phyloP scores from a whole-genome alignment of 64 coral and sea anemone genomes.

The Trachythela sp. region DNA sequence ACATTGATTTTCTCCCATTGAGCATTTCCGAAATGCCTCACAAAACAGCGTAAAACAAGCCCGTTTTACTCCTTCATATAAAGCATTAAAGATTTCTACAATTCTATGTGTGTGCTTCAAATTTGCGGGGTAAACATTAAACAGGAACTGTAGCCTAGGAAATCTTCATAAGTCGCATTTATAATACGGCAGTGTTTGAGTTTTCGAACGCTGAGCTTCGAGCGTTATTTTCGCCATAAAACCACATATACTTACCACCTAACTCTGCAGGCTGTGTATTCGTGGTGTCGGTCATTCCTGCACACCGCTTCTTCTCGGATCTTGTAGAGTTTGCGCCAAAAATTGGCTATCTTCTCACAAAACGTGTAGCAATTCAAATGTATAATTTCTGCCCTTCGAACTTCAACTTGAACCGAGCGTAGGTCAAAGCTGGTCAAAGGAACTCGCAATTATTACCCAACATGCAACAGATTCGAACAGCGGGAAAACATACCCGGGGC shows the following conservation, averaged over 20 bases:
- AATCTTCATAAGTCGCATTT: neutral
- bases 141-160: neutral
- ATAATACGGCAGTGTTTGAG: neutral
- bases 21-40: neutral
- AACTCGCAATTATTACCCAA: neutral
- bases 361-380: neutral
- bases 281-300: neutral
- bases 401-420: slow-evolving; percentile 10
- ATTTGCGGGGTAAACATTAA: neutral
- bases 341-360: neutral
- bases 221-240: neutral
- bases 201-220: neutral
- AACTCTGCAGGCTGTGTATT: neutral
- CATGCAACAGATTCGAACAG: neutral
- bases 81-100: neutral
- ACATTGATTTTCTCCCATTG: neutral
- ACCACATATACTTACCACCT: neutral
- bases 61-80: neutral
- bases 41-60: neutral
- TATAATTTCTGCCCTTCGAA: slow-evolving; percentile 15
- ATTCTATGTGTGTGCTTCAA: neutral
- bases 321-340: neutral
- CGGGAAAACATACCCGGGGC: neutral
- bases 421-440: slow-evolving; percentile 14
- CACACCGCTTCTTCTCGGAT: neutral